phyloP scores from a whole-genome alignment of 2,888 invertebrate species.

The Rhodophaea formosa region DNA sequence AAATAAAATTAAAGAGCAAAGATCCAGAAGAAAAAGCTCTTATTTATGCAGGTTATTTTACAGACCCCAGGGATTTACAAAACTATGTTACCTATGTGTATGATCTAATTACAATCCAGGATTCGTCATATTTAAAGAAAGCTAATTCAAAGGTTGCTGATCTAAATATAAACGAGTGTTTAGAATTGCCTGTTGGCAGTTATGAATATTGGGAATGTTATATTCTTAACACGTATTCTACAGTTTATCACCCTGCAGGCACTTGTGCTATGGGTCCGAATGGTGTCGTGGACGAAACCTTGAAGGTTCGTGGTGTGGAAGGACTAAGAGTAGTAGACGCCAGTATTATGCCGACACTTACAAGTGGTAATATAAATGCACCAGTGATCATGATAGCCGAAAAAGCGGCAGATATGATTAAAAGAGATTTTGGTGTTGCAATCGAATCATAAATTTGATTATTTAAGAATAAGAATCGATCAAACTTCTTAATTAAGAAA shows the following conservation, averaged over 20 bases:
- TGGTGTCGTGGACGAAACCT: slow-evolving; percentile 37
- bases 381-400: too few species aligned
- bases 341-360: too few species aligned
- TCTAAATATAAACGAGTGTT: slow-evolving; percentile 41
- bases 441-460: too few species aligned
- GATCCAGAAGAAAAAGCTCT: slow-evolving; percentile 41
- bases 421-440: too few species aligned
- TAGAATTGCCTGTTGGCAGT: slow-evolving; percentile 36
- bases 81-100: slow-evolving; percentile 33
- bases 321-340: too few species aligned
- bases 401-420: too few species aligned
- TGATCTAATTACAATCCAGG: slow-evolving; percentile 33
- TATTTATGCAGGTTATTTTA: slow-evolving; percentile 42
- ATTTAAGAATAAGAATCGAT: too few species aligned
- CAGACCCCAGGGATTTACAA: slow-evolving; percentile 36
- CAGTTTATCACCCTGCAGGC: slow-evolving; percentile 42
- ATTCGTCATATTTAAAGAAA: slow-evolving; percentile 34
- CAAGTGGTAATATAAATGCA: too few species aligned
- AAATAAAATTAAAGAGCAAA: slow-evolving; percentile 38
- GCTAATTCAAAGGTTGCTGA: slow-evolving; percentile 32
- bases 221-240: slow-evolving; percentile 40
- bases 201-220: slow-evolving; percentile 56
- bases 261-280: slow-evolving; percentile 43
- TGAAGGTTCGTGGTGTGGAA: slow-evolving; percentile 15
- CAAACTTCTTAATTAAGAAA: too few species aligned